Conservation (phyloP, 92 coral and sea anemone genomes). For the Bergia puertoricense region DNA sequence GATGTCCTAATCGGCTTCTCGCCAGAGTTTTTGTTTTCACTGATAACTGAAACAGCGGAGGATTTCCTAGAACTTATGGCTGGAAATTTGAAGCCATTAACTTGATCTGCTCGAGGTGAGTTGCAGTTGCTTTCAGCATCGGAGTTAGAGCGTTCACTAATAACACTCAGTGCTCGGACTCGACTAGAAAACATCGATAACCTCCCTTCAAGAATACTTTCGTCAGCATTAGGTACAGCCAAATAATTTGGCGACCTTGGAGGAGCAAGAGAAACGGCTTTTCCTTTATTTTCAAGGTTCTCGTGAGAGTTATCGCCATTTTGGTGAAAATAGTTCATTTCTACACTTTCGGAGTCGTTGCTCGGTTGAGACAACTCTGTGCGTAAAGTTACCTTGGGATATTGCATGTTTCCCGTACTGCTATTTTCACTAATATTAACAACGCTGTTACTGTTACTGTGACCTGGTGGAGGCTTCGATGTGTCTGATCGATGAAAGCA, state of each 20-base stretch:
- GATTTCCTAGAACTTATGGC: conserved; percentile 42
- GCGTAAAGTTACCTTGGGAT: neutral
- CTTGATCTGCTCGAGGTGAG: conserved; percentile 45
- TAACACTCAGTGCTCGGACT: conserved; percentile 60
- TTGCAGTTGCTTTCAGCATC: conserved; percentile 41
- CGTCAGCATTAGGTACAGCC: conserved; percentile 23
- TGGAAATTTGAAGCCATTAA: conserved; percentile 42
- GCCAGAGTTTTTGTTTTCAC: conserved; percentile 38
- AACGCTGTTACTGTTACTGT: neutral
- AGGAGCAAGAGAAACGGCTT: neutral
- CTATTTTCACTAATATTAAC: conserved; percentile 11
- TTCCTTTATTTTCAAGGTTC: neutral
- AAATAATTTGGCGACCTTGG: neutral
- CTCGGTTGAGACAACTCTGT: neutral
- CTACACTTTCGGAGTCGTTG: neutral
- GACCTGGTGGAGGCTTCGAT: neutral
- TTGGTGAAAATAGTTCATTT: neutral
- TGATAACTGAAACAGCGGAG: neutral
- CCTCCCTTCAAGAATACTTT: conserved; percentile 33
- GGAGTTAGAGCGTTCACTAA: conserved; percentile 64
- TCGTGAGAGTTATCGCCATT: conserved; percentile 10
- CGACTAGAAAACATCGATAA: conserved; percentile 41
- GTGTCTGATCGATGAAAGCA: conserved; percentile 46
- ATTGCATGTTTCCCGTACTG: neutral
- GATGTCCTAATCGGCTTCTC: conserved; percentile 22